Conservation (phyloP, 2,888 invertebrate species). For the Nomada flava region DNA sequence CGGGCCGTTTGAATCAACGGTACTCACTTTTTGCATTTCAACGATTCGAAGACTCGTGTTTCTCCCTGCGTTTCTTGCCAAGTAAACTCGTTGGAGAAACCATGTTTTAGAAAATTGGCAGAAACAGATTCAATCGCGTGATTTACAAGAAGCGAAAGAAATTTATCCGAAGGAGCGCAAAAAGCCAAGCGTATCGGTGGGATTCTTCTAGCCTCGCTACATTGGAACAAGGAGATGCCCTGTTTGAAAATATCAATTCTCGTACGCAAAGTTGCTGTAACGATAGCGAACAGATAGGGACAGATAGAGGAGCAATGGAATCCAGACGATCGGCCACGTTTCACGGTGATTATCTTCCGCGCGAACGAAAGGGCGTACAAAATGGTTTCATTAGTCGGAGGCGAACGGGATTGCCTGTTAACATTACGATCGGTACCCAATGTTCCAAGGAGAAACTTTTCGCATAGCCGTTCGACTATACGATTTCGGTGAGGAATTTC, state of each 20-base stretch:
- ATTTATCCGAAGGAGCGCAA: neutral
- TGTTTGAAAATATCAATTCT: neutral
- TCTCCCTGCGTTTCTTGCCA: neutral
- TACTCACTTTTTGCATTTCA: conserved; percentile 29
- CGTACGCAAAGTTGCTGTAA: neutral
- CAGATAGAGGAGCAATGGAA: no score
- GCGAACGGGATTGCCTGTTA: neutral
- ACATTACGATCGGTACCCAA: conserved; percentile 14
- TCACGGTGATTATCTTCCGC: no score
- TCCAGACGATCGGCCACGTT: no score
- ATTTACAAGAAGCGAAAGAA: neutral
- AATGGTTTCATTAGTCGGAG: neutral
- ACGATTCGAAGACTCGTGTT: conserved; percentile 16
- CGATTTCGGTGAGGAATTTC: conserved; percentile 15
- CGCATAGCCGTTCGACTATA: conserved; percentile 15
- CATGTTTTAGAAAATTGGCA: neutral
- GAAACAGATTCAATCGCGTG: neutral
- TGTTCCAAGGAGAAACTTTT: conserved; percentile 35
- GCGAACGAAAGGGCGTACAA: no score
- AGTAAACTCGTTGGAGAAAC: conserved; percentile 10
- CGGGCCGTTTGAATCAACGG: conserved; percentile 16
- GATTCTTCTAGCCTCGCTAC: no score
- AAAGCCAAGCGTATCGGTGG: neutral
- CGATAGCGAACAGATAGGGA: no score
- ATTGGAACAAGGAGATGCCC: neutral